Base-by-base conservation (phyloP, 2,888 invertebrate species). In the Netelia virgata region DNA sequence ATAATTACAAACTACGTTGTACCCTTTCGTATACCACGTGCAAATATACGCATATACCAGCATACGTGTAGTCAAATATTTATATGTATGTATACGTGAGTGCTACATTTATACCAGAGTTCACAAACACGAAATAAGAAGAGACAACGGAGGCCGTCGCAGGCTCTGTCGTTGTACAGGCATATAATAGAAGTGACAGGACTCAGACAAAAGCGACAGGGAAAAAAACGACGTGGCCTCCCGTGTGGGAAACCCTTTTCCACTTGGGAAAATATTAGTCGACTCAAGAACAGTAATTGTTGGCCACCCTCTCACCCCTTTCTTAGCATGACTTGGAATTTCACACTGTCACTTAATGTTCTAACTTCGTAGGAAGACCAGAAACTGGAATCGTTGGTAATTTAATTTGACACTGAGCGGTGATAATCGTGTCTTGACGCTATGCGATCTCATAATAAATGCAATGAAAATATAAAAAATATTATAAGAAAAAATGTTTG, bases 1-100 rank as follows among this genome's bases (percentile, higher is more conserved):
- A 28, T 69, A 81, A 81, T 81, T 81, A 81, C 47, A 68, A 81
- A 75, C 61, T 41, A 28, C 53, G 36, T 50, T 41, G 64, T 55
- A 61, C 47, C 43, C n/a, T 59, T 59, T 8, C 36, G 28, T 55
- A 36, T 55, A 55, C 16, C 23, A 57, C 11, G 41, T 18, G 36
- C 59, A 11, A 16, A 53, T 59, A 59, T 72, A 66, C 14, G n/a
- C 16, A 16, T 57, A 1, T 16, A 3, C 57, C 14, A 53, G 53
- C 6, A 3, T 14, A 5, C 53, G 53, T n/a, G 53, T 36, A 36
- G 36, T 36, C 6, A 36, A 41, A 8, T 69, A 16, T 28, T 23
- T 9, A n/a, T 20, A 0, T 28, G 47, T 68, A 8, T 9, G 41
- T 47, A 43, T 11, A 8, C 14, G 14, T 16, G 43, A 9, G 47